Percentiles rank a stretch among this genome's conserved stretches.
Conservation (phyloP, 2,888 invertebrate species). For the Phortica okadai region DNA sequence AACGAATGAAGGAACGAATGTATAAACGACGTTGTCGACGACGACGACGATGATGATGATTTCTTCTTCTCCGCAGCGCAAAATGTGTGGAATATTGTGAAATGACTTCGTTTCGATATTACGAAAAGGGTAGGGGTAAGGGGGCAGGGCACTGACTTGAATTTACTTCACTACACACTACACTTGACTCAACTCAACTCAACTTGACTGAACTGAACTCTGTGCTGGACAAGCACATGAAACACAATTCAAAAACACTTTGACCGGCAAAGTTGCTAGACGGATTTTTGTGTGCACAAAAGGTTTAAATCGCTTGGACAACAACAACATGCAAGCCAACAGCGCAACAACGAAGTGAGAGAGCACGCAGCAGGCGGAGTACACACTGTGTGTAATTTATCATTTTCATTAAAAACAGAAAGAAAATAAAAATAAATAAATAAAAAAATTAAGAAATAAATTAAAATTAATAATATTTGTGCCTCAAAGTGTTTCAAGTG, state of each 20-base stretch:
- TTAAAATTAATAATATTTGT: too few relatives aligned
- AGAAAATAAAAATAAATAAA: neutral
- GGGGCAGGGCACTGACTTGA: neutral
- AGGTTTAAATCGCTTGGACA: conserved; percentile 32
- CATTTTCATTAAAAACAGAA: neutral
- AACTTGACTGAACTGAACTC: conserved; percentile 16
- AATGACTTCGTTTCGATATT: neutral
- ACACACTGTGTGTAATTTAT: conserved; percentile 7
- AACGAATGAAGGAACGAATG: conserved; percentile 30
- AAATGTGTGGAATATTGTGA: conserved; percentile 23
- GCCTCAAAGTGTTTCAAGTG: neutral
- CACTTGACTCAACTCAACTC: neutral
- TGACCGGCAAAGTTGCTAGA: conserved; percentile 74
- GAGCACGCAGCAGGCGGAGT: neutral
- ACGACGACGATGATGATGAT: conserved; percentile 30
- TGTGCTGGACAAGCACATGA: conserved; percentile 63
- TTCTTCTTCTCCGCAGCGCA: conserved; percentile 37
- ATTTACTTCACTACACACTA: conserved; percentile 55
- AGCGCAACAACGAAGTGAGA: conserved; percentile 30
- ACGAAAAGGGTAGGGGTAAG: neutral
- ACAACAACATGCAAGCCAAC: conserved; percentile 40
- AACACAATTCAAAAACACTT: conserved; percentile 74
- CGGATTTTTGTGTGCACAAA: conserved; percentile 58
- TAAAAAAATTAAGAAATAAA: neutral
- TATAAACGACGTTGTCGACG: neutral